Percentiles rank a stretch among this genome's conserved stretches.
Evolutionary conservation across 2,888 invertebrate species (phyloP).

Genomic region (Folsomia candida): DNA sequence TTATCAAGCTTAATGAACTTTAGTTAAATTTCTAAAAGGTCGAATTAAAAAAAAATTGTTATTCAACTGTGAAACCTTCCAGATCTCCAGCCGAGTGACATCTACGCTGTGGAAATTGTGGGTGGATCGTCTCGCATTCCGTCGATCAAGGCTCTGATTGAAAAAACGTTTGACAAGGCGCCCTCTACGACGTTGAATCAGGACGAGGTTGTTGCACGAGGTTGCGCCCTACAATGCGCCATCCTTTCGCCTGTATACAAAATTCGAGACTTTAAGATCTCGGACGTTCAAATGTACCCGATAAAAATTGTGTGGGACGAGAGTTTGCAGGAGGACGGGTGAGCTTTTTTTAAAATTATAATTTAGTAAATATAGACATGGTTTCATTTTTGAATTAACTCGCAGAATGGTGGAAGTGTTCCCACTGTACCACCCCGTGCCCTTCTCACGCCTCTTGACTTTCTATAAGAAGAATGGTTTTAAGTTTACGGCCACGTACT

Average conservation of each 20-base stretch:
- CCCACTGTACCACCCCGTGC: slow-evolving; percentile 81
- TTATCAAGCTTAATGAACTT: no score
- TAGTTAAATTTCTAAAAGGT: no score
- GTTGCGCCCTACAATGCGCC: slow-evolving; percentile 91
- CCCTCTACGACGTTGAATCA: slow-evolving; percentile 95
- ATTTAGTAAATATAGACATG: no score
- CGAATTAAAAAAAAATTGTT: no score
- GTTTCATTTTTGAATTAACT: neutral
- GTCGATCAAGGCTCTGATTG: slow-evolving; percentile 82
- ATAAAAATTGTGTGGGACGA: slow-evolving; percentile 81
- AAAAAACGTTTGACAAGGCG: slow-evolving; percentile 68
- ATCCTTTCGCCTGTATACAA: slow-evolving; percentile 96
- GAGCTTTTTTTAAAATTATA: no score
- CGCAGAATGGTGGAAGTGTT: slow-evolving; percentile 80
- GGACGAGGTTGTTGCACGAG: slow-evolving; percentile 95
- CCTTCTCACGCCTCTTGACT: slow-evolving; percentile 91
- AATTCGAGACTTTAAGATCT: slow-evolving; percentile 90
- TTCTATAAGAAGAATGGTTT: slow-evolving; percentile 89
- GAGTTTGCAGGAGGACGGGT: slow-evolving; percentile 62
- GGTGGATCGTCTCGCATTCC: slow-evolving; percentile 95
- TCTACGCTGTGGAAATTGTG: slow-evolving; percentile 92
- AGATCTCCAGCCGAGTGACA: slow-evolving; percentile 79
- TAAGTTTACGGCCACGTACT: slow-evolving; percentile 79
- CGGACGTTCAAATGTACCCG: slow-evolving; percentile 87
- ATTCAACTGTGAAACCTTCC: no score